phyloP scores from a whole-genome alignment of 2,797 vertebrate species.

The Enteromius unitaeniatus region DNA sequence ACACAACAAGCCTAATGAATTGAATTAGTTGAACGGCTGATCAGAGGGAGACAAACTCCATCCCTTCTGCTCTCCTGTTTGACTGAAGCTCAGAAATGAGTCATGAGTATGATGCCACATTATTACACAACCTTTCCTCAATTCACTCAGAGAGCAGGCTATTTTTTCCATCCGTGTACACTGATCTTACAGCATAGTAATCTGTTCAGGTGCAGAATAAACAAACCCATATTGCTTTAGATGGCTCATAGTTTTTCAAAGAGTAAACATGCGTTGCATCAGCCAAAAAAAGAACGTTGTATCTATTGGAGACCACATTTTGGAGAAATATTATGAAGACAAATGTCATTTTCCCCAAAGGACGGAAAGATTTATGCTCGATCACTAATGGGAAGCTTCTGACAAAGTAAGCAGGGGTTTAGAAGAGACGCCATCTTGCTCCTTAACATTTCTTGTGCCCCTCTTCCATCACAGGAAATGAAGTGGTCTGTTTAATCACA shows the following conservation, averaged over 20 bases:
- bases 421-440: conserved; percentile 20
- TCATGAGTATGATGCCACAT: conserved; percentile 19
- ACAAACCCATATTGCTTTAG: neutral
- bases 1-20: conserved; percentile 55
- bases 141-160: neutral
- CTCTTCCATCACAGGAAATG: conserved; percentile 56
- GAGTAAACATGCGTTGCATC: neutral
- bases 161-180: conserved; percentile 37
- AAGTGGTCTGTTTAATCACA: conserved; percentile 52
- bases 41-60: conserved; percentile 66
- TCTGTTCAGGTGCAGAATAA: conserved; percentile 6
- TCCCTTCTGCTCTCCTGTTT: conserved; percentile 63
- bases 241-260: conserved; percentile 16
- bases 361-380: neutral
- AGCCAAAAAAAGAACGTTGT: neutral
- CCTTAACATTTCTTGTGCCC: conserved; percentile 39
- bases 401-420: conserved; percentile 10
- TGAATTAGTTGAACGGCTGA: conserved; percentile 71
- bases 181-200: conserved; percentile 46
- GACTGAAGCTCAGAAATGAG: conserved; percentile 26
- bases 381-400: conserved; percentile 3
- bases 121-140: conserved; percentile 36
- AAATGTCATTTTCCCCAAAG: neutral
- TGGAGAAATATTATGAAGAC: neutral
- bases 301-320: neutral